Percentiles rank a stretch among this genome's conserved stretches.
Conservation (phyloP, 1,140 invertebrate species). For the Cylas formicarius region DNA sequence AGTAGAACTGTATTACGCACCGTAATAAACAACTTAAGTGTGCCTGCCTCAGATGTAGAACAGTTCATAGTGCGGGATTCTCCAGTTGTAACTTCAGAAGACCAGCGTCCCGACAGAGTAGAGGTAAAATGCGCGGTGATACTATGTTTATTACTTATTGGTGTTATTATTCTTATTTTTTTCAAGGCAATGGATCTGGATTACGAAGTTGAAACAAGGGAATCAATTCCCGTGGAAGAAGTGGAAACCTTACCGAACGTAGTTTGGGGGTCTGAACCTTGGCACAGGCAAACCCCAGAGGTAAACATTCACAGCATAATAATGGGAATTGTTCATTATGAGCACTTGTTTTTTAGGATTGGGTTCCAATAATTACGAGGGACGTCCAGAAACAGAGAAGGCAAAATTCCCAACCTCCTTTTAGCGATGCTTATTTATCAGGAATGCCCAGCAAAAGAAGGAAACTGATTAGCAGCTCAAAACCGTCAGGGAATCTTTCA, state of each 20-base stretch:
- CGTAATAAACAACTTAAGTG: slow-evolving; percentile 7
- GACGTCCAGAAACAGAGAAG: slow-evolving; percentile 62
- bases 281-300: slow-evolving; percentile 50
- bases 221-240: slow-evolving; percentile 18
- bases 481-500: slow-evolving; percentile 42
- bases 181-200: slow-evolving; percentile 41
- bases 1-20: slow-evolving; percentile 20
- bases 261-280: slow-evolving; percentile 48
- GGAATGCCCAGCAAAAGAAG: slow-evolving; percentile 74
- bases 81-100: neutral
- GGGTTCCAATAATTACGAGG: slow-evolving; percentile 73
- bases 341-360: slow-evolving; percentile 63
- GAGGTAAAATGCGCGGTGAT: neutral
- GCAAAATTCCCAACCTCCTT: slow-evolving; percentile 46
- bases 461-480: slow-evolving; percentile 54
- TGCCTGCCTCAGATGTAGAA: slow-evolving; percentile 1
- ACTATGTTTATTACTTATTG: neutral
- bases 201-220: slow-evolving; percentile 11
- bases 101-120: neutral
- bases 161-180: neutral
- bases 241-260: slow-evolving; percentile 44
- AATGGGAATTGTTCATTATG: slow-evolving; percentile 6
- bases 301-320: slow-evolving; percentile 27
- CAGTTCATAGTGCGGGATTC: slow-evolving; percentile 12
- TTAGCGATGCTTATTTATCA: slow-evolving; percentile 76